phyloP scores from a whole-genome alignment of 1,140 invertebrate genomes.

The Penaeus japonicus region DNA sequence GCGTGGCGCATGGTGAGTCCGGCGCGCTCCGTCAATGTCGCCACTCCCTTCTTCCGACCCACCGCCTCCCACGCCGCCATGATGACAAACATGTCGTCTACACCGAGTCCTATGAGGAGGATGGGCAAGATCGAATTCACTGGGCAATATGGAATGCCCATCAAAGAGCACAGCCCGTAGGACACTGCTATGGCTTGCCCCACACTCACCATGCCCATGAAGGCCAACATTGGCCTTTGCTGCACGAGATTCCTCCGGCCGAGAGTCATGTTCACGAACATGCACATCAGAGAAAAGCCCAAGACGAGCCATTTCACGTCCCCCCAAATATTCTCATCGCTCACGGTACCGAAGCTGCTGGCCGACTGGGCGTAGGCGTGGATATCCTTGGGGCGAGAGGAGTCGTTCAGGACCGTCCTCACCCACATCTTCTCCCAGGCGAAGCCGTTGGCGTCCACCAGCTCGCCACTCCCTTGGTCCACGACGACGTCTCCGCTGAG shows the following conservation, averaged over 20 bases:
- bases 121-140: conserved; percentile 71
- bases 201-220: conserved; percentile 68
- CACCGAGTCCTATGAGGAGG: conserved; percentile 69
- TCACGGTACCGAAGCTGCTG: conserved; percentile 51
- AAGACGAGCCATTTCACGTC: conserved; percentile 74
- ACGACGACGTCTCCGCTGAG: conserved; percentile 74
- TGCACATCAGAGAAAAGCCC: conserved; percentile 68
- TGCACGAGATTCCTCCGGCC: conserved; percentile 69
- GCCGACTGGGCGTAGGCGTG: conserved; percentile 69
- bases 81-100: conserved; percentile 70
- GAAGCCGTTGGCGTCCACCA: conserved; percentile 66
- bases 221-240: conserved; percentile 68
- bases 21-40: conserved; percentile 63
- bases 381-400: conserved; percentile 18
- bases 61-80: conserved; percentile 63
- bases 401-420: conserved; percentile 25
- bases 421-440: conserved; percentile 53
- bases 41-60: background rate
- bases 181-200: conserved; percentile 68
- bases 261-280: conserved; percentile 69
- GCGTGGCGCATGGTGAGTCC: conserved; percentile 67
- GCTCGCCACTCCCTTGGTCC: conserved; percentile 76
- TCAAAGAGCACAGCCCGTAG: conserved; percentile 68
- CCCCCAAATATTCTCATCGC: conserved; percentile 48
- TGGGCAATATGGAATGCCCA: conserved; percentile 69